A percentile compares a stretch with the other conserved stretches of the same genome.
phyloP scores from a whole-genome alignment of 92 coral and sea anemone species.

The Scolanthus callimorphus region DNA sequence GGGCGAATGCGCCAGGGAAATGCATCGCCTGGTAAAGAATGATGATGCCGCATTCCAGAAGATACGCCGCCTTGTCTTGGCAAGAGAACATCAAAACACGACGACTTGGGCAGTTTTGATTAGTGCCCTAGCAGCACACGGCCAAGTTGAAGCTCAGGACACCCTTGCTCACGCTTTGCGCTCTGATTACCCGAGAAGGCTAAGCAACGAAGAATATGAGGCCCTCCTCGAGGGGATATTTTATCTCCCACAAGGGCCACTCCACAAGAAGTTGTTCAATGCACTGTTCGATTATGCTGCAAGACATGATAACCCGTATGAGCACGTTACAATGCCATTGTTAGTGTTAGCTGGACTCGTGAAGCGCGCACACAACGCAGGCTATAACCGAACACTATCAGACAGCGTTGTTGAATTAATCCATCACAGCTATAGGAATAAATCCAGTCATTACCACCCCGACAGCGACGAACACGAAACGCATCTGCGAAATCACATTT shows the following conservation, averaged over 20 bases:
- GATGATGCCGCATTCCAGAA: slow-evolving; percentile 41
- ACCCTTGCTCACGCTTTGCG: slow-evolving; percentile 62
- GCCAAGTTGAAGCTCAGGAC: slow-evolving; percentile 62
- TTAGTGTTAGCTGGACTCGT: slow-evolving; percentile 75
- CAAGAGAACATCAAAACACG: slow-evolving; percentile 76
- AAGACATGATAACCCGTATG: slow-evolving; percentile 49
- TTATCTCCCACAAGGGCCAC: slow-evolving; percentile 86
- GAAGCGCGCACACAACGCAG: slow-evolving; percentile 68
- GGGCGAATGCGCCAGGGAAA: slow-evolving; percentile 79
- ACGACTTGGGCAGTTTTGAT: slow-evolving; percentile 80
- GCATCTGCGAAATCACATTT: slow-evolving; percentile 80
- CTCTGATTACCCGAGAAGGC: slow-evolving; percentile 65
- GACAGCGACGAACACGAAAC: slow-evolving; percentile 72
- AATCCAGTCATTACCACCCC: slow-evolving; percentile 68
- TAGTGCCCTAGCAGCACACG: slow-evolving; percentile 74
- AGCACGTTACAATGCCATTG: slow-evolving; percentile 74
- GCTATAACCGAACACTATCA: slow-evolving; percentile 71
- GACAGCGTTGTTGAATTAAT: slow-evolving; percentile 64
- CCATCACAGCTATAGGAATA: slow-evolving; percentile 77
- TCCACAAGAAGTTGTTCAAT: slow-evolving; percentile 64
- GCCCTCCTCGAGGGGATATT: slow-evolving; percentile 70
- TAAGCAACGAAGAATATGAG: slow-evolving; percentile 73
- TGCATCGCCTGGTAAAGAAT: slow-evolving; percentile 62
- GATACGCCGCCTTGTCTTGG: slow-evolving; percentile 36
- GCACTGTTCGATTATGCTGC: slow-evolving; percentile 49